Evolutionary conservation across 2,888 invertebrate species (phyloP).

Genomic region (Galerucella nymphaeae): DNA sequence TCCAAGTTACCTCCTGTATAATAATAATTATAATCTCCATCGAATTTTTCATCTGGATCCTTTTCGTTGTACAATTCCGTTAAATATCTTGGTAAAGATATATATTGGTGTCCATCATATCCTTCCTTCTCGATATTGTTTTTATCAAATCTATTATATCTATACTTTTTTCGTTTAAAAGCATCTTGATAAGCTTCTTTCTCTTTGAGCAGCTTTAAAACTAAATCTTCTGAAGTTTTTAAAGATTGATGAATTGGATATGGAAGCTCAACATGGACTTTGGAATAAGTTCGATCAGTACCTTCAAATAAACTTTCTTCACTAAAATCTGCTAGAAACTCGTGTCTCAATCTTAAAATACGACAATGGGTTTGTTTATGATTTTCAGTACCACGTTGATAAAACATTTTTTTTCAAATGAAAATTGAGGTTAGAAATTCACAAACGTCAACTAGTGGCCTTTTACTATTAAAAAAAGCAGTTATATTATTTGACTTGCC

Average conservation of each 20-base stretch:
- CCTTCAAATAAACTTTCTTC: constrained; percentile 46
- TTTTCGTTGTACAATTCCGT: constrained; percentile 44
- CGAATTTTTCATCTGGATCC: constrained; percentile 44
- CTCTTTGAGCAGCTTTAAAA: constrained; percentile 37
- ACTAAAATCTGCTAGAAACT: constrained; percentile 44
- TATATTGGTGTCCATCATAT: constrained; percentile 32
- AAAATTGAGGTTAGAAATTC: neutral
- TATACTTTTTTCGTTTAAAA: constrained; percentile 29
- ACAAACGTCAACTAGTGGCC: neutral
- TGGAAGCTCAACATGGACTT: constrained; percentile 43
- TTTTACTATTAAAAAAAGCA: neutral
- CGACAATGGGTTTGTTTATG: neutral
- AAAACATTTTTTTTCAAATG: constrained; percentile 17
- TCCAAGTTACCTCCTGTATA: constrained; percentile 49
- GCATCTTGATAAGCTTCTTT: constrained; percentile 39
- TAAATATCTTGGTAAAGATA: constrained; percentile 45
- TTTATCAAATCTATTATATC: constrained; percentile 30
- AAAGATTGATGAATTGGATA: constrained; percentile 46
- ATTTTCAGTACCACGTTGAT: neutral
- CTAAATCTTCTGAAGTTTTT: constrained; percentile 34
- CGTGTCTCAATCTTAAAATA: constrained; percentile 40
- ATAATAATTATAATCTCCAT: constrained; percentile 47
- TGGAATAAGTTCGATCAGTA: constrained; percentile 37
- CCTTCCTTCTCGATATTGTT: constrained; percentile 37
- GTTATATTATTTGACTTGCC: neutral